Percentiles rank a stretch among this genome's conserved stretches.
These are phyloP conservation scores for Urocitellus parryii DNA, from an alignment of 2,113 vertebrate species.

Conservation along the genomic window DNA sequence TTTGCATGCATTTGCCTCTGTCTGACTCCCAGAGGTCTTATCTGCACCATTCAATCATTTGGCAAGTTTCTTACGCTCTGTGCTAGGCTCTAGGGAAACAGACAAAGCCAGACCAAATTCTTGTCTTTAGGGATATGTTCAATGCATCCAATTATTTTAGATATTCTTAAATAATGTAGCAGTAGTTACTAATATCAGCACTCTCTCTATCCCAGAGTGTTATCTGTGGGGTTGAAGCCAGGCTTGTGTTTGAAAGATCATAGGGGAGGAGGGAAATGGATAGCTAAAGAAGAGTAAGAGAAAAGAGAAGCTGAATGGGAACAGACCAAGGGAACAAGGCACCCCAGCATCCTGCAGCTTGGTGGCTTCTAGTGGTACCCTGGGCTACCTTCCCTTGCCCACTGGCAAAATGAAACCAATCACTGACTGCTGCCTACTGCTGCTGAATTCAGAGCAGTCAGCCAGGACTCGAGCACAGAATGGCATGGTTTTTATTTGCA, in stretches of 20 bases:
- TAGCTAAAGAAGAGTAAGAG: neutral
- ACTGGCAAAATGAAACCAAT: neutral
- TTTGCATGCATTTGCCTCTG: neutral
- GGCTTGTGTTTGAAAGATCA: neutral
- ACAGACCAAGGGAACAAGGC: neutral
- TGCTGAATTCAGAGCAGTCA: neutral
- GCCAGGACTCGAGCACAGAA: neutral
- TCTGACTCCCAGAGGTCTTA: neutral
- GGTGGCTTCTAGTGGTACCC: neutral
- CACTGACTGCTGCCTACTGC: rapidly evolving
- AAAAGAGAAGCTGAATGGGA: neutral
- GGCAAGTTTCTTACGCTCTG: neutral
- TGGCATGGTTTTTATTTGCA: neutral
- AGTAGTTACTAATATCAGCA: neutral
- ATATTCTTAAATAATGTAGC: neutral
- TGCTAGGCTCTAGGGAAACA: neutral
- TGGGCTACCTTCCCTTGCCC: neutral
- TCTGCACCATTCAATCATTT: neutral
- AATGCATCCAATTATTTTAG: neutral
- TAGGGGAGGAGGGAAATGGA: rapidly evolving
- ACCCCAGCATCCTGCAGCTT: no score
- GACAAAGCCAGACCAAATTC: neutral
- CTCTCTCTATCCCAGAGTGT: neutral
- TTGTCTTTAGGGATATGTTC: neutral
- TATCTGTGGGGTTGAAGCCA: neutral